A percentile compares a stretch with the other conserved stretches of the same genome.
phyloP scores from a whole-genome alignment of 2,888 invertebrate genomes.

The Steinernema scapterisci region DNA sequence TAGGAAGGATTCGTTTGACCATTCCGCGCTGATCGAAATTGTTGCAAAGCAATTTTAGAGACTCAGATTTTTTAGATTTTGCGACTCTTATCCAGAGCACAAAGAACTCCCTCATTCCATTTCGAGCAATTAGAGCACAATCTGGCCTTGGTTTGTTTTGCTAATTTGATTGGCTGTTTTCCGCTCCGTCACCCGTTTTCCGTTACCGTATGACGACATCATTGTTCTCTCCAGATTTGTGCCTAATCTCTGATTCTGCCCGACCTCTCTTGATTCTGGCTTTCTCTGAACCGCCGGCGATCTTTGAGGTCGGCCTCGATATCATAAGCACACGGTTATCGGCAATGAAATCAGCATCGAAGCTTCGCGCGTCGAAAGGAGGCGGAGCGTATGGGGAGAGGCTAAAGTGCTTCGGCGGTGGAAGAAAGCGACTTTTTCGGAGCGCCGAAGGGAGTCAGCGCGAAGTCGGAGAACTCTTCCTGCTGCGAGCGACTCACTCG shows the following conservation, averaged over 20 bases:
- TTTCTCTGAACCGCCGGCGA: neutral
- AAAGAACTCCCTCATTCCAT: too few species aligned
- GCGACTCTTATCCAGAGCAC: too few species aligned
- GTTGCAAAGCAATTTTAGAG: too few species aligned
- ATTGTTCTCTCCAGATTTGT: neutral
- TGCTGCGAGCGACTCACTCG: conserved; percentile 2
- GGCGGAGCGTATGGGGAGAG: neutral
- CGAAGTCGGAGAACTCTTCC: neutral
- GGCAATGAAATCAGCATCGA: neutral
- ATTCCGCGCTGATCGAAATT: too few species aligned
- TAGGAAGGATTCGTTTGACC: too few species aligned
- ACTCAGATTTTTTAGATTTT: too few species aligned
- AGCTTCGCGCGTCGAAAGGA: neutral
- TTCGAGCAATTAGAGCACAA: too few species aligned
- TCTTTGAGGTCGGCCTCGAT: neutral
- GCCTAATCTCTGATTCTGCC: neutral
- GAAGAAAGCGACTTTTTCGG: neutral
- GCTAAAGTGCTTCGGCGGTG: neutral
- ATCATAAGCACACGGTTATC: neutral
- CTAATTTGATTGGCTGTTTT: neutral
- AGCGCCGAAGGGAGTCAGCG: neutral
- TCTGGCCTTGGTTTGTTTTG: neutral
- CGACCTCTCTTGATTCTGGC: too few species aligned
- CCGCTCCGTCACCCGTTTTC: neutral
- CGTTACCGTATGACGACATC: neutral